A percentile compares a stretch with the other conserved stretches of the same genome.
Evolutionary conservation across 2,888 invertebrate genomes (phyloP).

Genomic region (Helicoverpa assulta): DNA sequence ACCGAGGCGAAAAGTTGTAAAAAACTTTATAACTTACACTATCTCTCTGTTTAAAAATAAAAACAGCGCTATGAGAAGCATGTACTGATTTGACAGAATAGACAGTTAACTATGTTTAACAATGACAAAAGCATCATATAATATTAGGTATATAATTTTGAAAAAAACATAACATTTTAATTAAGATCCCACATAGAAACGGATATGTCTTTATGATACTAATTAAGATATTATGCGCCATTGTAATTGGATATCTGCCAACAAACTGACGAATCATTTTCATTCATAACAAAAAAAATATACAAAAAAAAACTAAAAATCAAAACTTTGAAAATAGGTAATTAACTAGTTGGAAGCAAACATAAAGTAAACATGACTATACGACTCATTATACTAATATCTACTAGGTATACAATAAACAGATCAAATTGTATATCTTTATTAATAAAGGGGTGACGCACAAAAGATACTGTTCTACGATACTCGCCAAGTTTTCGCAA

Average conservation of each 20-base stretch:
- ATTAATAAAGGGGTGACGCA: conserved; percentile 35
- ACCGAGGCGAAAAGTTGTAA: not conserved
- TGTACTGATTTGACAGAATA: no score
- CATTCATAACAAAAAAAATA: conserved; percentile 11
- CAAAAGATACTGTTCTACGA: conserved; percentile 18
- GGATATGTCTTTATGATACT: conserved; percentile 4
- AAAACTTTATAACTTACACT: no score
- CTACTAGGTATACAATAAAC: not conserved
- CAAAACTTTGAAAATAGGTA: not conserved
- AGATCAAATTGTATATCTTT: not conserved
- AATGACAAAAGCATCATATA: no score
- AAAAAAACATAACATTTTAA: not conserved
- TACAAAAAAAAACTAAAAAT: not conserved
- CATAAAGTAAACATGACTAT: not conserved
- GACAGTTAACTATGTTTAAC: no score
- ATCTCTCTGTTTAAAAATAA: no score
- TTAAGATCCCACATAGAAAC: not conserved
- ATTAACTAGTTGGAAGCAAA: not conserved
- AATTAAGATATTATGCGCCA: conserved; percentile 28
- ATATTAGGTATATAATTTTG: not conserved
- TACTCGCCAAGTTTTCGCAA: conserved; percentile 28
- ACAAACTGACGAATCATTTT: not conserved
- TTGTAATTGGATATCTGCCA: conserved; percentile 31
- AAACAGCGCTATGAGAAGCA: no score
- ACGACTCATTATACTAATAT: not conserved